Percentiles rank a stretch among this genome's conserved stretches.
phyloP scores from a whole-genome alignment of 2,888 invertebrate species.

The Ennomos erosarius region DNA sequence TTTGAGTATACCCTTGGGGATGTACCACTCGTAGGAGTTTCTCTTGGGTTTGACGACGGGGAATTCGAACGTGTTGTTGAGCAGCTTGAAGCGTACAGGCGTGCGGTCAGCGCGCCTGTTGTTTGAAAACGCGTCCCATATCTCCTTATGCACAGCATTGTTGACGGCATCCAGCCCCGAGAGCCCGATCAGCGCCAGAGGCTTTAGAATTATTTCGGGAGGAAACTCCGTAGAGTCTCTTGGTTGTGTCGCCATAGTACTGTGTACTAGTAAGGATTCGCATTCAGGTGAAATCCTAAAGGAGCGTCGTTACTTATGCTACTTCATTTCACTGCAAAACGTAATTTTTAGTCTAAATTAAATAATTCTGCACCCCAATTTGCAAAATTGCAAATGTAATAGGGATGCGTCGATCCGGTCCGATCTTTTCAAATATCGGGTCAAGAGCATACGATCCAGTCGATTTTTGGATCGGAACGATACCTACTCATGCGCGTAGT shows the following conservation, averaged over 20 bases:
- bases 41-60: conserved; percentile 94
- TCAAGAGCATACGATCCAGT: too few relatives aligned
- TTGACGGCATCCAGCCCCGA: conserved; percentile 94
- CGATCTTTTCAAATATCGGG: too few relatives aligned
- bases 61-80: conserved; percentile 94
- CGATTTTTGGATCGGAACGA: too few relatives aligned
- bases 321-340: conserved; percentile 48
- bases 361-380: conserved; percentile 50
- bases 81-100: conserved; percentile 92
- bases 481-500: too few relatives aligned
- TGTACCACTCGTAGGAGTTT: conserved; percentile 97
- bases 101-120: conserved; percentile 93
- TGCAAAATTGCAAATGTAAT: conserved; percentile 54
- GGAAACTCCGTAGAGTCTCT: conserved; percentile 90
- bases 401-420: too few relatives aligned
- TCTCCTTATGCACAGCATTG: conserved; percentile 94
- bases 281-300: conserved; percentile 10
- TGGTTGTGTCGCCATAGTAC: conserved; percentile 81
- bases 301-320: conserved; percentile 23
- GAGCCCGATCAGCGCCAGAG: conserved; percentile 94
- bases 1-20: conserved; percentile 97
- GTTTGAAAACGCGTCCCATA: conserved; percentile 97
- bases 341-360: background rate
- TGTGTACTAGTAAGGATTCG: conserved; percentile 16
- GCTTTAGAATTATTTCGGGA: conserved; percentile 92